Evolutionary conservation across 1,140 invertebrate genomes (phyloP).

Genomic region (Yoshiicerus persimilis): DNA sequence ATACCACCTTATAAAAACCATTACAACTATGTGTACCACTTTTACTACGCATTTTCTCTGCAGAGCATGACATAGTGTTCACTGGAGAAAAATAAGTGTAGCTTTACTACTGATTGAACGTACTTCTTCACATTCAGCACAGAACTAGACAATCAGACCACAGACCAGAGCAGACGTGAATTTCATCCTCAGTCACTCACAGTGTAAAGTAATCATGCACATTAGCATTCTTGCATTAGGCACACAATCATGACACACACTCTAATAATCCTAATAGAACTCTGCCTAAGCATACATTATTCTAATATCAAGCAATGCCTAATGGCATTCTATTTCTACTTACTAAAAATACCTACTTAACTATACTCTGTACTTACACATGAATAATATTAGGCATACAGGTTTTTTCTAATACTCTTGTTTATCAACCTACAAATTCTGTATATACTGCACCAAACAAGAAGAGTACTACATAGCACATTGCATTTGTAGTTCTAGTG

Average conservation of each 20-base stretch:
- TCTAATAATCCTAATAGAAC: conserved; percentile 15
- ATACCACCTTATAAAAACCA: no score
- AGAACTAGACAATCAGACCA: neutral
- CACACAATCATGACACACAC: neutral
- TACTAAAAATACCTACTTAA: neutral
- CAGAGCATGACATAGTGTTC: neutral
- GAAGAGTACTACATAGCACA: no score
- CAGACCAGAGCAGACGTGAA: neutral
- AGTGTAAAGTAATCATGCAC: conserved; percentile 1
- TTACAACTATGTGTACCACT: neutral
- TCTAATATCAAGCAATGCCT: neutral
- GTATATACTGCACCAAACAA: no score
- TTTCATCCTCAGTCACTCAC: neutral
- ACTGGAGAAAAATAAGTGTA: neutral
- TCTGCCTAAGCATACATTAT: neutral
- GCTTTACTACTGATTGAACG: neutral
- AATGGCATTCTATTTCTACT: neutral
- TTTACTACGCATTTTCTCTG: neutral
- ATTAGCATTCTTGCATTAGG: conserved; percentile 3
- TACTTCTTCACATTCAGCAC: neutral
- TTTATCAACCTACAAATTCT: no score
- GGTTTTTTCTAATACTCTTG: no score
- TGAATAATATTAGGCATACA: neutral
- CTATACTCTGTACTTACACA: neutral
- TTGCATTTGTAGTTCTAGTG: no score